Percentiles rank a stretch among this genome's conserved stretches.
Conservation (phyloP, 2,888 invertebrate genomes). For the Taenaris catops region DNA sequence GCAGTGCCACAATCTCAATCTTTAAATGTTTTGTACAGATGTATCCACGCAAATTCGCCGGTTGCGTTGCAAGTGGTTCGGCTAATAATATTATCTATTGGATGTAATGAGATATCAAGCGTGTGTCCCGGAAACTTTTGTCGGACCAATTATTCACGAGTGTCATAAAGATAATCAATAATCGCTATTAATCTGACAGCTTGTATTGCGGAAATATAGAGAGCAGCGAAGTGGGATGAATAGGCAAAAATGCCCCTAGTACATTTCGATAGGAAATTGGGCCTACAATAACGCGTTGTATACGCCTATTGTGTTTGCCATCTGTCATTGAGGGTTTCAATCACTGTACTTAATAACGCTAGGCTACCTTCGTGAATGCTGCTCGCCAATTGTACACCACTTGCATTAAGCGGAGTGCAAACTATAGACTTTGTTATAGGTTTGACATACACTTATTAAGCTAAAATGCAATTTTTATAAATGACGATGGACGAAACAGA, state of each 20-base stretch:
- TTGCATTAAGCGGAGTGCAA: background rate
- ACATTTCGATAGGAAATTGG: conserved; percentile 50
- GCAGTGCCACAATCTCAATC: no score
- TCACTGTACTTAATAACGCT: conserved; percentile 55
- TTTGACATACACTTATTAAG: no score
- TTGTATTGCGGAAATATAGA: conserved; percentile 21
- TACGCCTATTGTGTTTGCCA: conserved; percentile 54
- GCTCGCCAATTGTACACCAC: conserved; percentile 39
- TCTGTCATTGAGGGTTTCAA: conserved; percentile 68
- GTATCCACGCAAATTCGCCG: no score
- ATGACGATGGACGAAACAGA: no score
- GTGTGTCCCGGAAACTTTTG: conserved; percentile 4
- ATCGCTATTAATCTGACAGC: conserved; percentile 23
- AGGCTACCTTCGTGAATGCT: conserved; percentile 41
- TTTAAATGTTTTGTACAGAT: no score
- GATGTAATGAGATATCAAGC: background rate
- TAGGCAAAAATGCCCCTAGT: conserved; percentile 63
- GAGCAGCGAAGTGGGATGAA: conserved; percentile 37
- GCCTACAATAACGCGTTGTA: conserved; percentile 50
- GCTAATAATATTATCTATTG: background rate
- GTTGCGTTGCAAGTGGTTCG: no score
- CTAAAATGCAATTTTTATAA: no score
- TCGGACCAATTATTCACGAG: conserved; percentile 23
- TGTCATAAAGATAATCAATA: conserved; percentile 25
- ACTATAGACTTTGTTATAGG: no score